Evolutionary conservation across 2,113 vertebrate genomes (phyloP).

Genomic region (Regulus satrapa): DNA sequence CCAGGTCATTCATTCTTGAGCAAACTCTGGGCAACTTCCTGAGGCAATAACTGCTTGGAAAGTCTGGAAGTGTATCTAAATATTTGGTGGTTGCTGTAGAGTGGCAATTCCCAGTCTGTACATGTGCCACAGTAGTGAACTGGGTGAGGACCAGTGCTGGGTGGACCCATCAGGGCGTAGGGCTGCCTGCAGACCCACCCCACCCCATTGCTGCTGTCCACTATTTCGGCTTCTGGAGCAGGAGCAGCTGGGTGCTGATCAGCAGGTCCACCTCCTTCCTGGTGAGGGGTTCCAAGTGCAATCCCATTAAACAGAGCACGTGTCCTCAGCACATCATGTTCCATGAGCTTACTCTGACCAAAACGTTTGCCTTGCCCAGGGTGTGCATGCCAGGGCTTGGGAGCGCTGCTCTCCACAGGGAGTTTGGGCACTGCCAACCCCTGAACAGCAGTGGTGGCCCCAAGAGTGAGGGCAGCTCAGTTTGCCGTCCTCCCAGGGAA

Average conservation of each 20-base stretch:
- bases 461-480: not conserved
- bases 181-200: not conserved
- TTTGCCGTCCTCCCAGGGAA: not conserved
- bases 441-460: not conserved
- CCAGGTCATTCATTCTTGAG: not conserved
- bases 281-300: not conserved
- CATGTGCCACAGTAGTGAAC: not conserved
- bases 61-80: not conserved
- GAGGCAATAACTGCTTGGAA: not conserved
- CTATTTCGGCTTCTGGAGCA: not conserved
- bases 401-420: not conserved
- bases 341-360: not conserved
- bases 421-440: not conserved
- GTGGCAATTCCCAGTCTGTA: not conserved
- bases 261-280: not conserved
- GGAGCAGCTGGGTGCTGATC: not conserved
- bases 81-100: conserved; percentile 50
- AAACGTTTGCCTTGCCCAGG: not conserved
- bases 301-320: fast-evolving
- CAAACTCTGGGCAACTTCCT: conserved; percentile 21
- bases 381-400: fast-evolving
- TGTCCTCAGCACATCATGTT: not conserved
- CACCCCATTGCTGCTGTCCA: not conserved
- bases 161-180: not conserved
- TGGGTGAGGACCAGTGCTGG: not conserved